Conservation (phyloP, 1,140 invertebrate genomes). For the Lordiphosa clarofinis region DNA sequence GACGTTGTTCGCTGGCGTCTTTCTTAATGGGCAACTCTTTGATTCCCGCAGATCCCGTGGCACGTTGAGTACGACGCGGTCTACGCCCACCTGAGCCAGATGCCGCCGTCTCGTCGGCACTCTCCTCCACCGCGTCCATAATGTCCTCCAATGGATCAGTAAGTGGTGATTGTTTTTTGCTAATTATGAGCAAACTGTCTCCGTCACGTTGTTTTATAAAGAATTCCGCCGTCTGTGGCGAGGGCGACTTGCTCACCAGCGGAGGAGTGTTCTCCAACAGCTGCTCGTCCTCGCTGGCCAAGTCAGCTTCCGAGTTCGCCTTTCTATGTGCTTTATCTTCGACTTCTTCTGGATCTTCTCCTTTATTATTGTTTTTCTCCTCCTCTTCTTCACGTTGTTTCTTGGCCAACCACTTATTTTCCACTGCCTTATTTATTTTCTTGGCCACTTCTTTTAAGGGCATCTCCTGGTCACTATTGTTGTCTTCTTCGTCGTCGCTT, state of each 20-base stretch:
- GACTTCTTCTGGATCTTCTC: background rate
- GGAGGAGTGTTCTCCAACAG: background rate
- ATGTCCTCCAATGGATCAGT: slow-evolving; percentile 17
- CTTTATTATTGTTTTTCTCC: background rate
- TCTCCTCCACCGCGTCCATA: slow-evolving; percentile 44
- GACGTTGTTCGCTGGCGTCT: slow-evolving; percentile 14
- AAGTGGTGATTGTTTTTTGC: slow-evolving; percentile 26
- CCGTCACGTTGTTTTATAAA: slow-evolving; percentile 45
- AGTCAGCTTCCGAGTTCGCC: background rate
- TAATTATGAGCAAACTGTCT: slow-evolving; percentile 39
- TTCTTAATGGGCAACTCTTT: slow-evolving; percentile 41
- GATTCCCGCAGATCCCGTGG: slow-evolving; percentile 5
- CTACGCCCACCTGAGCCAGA: slow-evolving; percentile 16
- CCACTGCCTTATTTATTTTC: slow-evolving; percentile 12
- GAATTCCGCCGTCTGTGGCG: slow-evolving; percentile 21
- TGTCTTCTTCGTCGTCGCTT: slow-evolving; percentile 25
- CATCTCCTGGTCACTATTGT: slow-evolving; percentile 19
- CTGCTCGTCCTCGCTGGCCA: background rate
- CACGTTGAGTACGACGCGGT: slow-evolving; percentile 4
- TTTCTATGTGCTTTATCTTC: background rate
- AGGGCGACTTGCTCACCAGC: background rate
- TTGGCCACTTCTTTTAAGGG: slow-evolving; percentile 21
- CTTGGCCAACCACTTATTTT: slow-evolving; percentile 1
- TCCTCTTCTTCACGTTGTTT: background rate
- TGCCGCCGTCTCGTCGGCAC: slow-evolving; percentile 18